Evolutionary conservation across 1,140 invertebrate genomes (phyloP).

Genomic region (Hypothenemus hampei): DNA sequence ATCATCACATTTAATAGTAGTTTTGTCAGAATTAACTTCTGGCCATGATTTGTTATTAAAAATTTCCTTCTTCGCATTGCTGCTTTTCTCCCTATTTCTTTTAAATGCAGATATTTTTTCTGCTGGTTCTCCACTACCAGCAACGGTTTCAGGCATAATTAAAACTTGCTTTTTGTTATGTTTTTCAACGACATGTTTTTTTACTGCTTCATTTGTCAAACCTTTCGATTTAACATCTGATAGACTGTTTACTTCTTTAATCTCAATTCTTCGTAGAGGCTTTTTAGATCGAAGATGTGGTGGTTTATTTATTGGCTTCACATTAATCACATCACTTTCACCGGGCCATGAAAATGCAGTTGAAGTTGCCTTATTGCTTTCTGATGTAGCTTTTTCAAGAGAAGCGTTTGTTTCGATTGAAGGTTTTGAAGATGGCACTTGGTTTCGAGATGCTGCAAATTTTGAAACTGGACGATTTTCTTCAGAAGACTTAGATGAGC

Average conservation of each 20-base stretch:
- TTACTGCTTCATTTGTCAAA: conserved; percentile 11
- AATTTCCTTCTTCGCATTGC: conserved; percentile 7
- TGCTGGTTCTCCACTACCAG: neutral
- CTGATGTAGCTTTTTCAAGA: neutral
- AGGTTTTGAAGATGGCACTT: conserved; percentile 11
- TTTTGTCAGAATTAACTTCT: neutral
- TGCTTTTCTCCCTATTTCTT: conserved; percentile 9
- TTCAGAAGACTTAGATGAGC: conserved; percentile 12
- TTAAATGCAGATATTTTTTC: conserved; percentile 19
- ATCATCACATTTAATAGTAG: conserved; percentile 30
- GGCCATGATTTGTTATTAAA: conserved; percentile 11
- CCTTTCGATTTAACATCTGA: conserved; percentile 1
- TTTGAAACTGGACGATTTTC: conserved; percentile 37
- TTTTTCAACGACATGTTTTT: conserved; percentile 27
- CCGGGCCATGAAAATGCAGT: conserved; percentile 19
- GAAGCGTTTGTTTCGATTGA: conserved; percentile 3
- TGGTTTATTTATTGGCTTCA: conserved; percentile 38
- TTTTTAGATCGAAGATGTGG: conserved; percentile 38
- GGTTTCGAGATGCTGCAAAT: conserved; percentile 35
- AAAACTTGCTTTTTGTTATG: conserved; percentile 8
- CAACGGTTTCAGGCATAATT: neutral
- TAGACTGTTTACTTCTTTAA: conserved; percentile 32
- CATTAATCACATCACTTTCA: conserved; percentile 27
- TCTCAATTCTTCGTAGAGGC: conserved; percentile 36
- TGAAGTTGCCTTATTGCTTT: conserved; percentile 22